phyloP scores from a whole-genome alignment of 1,140 invertebrate genomes.

The Leucophenga varia region DNA sequence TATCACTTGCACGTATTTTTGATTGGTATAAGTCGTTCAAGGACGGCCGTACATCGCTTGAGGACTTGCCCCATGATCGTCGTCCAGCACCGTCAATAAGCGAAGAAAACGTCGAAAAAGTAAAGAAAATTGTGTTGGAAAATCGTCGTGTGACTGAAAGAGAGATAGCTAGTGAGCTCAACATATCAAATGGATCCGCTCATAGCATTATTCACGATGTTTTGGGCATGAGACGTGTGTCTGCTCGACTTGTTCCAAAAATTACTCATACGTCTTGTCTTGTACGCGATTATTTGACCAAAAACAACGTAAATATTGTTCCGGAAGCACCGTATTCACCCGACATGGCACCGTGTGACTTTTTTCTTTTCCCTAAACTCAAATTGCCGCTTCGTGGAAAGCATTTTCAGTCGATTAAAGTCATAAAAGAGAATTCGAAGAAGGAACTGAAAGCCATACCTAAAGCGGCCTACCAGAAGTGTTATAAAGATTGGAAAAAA shows the following conservation, averaged over 20 bases:
- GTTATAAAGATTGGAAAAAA: neutral
- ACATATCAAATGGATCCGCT: neutral
- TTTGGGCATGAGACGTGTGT: neutral
- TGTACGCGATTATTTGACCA: neutral
- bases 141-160: neutral
- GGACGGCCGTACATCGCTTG: too few relatives aligned
- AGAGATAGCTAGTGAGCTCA: neutral
- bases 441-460: neutral
- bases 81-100: neutral
- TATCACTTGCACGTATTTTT: neutral
- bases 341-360: too few relatives aligned
- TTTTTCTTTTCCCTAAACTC: too few relatives aligned
- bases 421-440: constrained; percentile 2
- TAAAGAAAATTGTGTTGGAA: neutral
- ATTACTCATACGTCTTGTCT: neutral
- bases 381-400: too few relatives aligned
- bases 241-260: neutral
- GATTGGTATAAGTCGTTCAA: neutral
- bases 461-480: constrained; percentile 2
- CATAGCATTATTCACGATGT: neutral
- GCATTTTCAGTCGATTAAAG: neutral
- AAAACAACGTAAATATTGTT: neutral
- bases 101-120: neutral
- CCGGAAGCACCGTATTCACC: neutral
- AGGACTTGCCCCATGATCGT: neutral